Base-by-base conservation (phyloP, 2,888 invertebrate species). In the Stenolophus ochropezus region DNA sequence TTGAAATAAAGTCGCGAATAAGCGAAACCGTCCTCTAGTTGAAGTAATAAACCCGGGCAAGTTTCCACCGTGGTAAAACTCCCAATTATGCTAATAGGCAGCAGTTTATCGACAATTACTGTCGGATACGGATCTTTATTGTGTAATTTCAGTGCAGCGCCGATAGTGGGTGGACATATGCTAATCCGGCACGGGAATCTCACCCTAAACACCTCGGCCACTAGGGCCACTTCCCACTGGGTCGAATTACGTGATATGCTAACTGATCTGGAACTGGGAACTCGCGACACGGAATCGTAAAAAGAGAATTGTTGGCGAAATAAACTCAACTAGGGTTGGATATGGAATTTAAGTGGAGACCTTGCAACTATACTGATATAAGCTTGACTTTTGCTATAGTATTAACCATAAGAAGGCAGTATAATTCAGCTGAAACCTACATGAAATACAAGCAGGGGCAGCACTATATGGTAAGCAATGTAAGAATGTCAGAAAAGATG, bases 91-190 rank as follows among this genome's bases (percentile, higher is more conserved):
- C 81, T 65, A 81, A 81, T 81, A 27, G 73, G 11, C 23, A 49
- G 27, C 49, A 81, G 75, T 81, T 81, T 81, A 81, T 81, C 81
- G 81, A 75, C 81, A 81, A 81, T 81, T 81, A 81, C 81, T 61
- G 75, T 75, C 80, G 61, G 81, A 81, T 81, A 81, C 81, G 20
- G 74, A 81, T 81, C 81, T 81, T 81, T 81, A 81, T 81, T 75
- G 81, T 81, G 75, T 81, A 81, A 81, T 81, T 81, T 81, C 75
- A 81, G 81, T 81, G 51, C 81, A 65, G 21, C 47, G 42, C 33
- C 42, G 11, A 58, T 65, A 51, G 75, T 81, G 75, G 81, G 81
- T 81, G 81, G 81, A 81, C 75, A 75, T 65, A 75, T 75, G 75
- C 47, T 61, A 81, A 81, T 11, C 6, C 33, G 33, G 8, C 33